These are phyloP conservation scores for Patella caerulea DNA, from an alignment of 2,888 invertebrate genomes.

Conservation along the genomic window DNA sequence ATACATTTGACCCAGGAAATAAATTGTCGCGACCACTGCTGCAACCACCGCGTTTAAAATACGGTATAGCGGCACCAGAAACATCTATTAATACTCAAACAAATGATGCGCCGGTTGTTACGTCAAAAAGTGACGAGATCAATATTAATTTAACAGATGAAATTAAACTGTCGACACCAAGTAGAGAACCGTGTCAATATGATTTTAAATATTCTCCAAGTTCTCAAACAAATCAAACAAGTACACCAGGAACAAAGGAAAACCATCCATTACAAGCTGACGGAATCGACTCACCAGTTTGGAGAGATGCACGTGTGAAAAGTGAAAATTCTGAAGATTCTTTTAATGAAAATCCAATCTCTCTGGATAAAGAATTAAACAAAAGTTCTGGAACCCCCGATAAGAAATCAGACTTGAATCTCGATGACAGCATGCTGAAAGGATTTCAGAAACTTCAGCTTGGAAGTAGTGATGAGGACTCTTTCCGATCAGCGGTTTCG, in stretches of 20 bases:
- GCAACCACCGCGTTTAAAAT: background rate
- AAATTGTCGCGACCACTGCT: background rate
- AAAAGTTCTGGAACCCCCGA: background rate
- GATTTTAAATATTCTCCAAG: conserved; percentile 11
- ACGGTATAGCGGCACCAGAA: background rate
- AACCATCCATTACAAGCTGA: background rate
- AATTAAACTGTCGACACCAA: background rate
- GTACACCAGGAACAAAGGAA: background rate
- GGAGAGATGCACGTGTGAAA: background rate
- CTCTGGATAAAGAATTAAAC: background rate
- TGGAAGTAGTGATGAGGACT: conserved; percentile 17
- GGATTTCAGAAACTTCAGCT: conserved; percentile 18
- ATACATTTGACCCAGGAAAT: background rate
- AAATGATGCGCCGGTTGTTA: background rate
- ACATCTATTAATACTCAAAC: background rate
- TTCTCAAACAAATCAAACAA: background rate
- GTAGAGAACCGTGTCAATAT: background rate
- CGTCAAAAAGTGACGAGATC: background rate
- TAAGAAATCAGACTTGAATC: background rate
- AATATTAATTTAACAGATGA: conserved; percentile 1
- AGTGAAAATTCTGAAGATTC: background rate
- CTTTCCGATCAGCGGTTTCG: background rate
- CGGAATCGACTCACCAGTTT: background rate
- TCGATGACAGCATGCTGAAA: conserved; percentile 17
- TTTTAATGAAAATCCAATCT: background rate